Evolutionary conservation across 2,888 invertebrate genomes (phyloP), one percentile per base, ranked within the genome.

Genomic region (Athalia rosae): DNA sequence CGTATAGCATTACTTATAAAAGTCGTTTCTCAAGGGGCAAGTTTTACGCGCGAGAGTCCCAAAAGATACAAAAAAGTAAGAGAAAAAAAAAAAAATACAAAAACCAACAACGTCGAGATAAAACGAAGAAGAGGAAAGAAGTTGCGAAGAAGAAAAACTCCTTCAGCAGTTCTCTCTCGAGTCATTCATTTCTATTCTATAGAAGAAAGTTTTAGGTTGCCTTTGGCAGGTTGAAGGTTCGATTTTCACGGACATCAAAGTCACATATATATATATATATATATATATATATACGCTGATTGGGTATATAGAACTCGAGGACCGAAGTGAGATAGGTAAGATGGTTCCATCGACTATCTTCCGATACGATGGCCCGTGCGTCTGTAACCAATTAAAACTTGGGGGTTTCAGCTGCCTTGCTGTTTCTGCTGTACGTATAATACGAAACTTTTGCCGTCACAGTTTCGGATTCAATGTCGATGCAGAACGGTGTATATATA

Each of bases 331-430:
- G 9, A 67, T 41, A 67, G 53, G 53, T 53, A 50, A 53, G 41
- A 9, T 15, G 15, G n/a, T 45, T n/a, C 41, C 6, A 8, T 47
- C 41, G 41, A 50, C 67, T 41, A 53, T 67, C 28, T 53, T 67
- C 50, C 61, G 59, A 74, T 28, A 28, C 28, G 28, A 28, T 28
- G 28, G 28, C 28, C 28, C 28, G 28, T 28, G 28, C 47, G 47
- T 47, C 28, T n/a, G 28, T 15, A 62, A 62, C 74, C 74, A 62
- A 74, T 74, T 74, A 74, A 74, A 74, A 74, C 61, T 74, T 74
- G 28, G 74, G 50, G 61, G 74, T 62, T 48, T 41, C 48, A 4
- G 28, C 28, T 28, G 28, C 28, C 28, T 28, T 28, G 28, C 28
- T 28, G 28, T 28, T 28, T 28, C 28, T 28, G 28, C 28, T 28